A percentile compares a stretch with the other conserved stretches of the same genome.
phyloP scores from a whole-genome alignment of 1,140 invertebrate genomes.

The Drosophila varians region DNA sequence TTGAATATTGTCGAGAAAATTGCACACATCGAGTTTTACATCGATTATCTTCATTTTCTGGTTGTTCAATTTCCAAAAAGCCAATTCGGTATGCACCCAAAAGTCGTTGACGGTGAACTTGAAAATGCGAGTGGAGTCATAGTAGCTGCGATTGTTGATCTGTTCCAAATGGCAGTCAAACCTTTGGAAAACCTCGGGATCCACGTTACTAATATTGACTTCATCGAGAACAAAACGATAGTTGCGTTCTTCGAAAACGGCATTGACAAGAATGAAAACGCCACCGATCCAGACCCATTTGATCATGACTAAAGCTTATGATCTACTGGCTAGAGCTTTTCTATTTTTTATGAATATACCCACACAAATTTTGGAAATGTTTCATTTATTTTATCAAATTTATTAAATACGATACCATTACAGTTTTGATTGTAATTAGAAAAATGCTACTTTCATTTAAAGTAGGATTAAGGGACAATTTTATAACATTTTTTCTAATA shows the following conservation, averaged over 20 bases:
- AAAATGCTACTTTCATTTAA: background rate
- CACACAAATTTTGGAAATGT: background rate
- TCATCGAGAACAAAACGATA: constrained; percentile 48
- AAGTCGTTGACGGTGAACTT: constrained; percentile 15
- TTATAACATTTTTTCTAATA: too few relatives aligned
- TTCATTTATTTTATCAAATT: background rate
- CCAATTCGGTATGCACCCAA: constrained; percentile 11
- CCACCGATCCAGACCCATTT: constrained; percentile 5
- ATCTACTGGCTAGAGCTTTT: background rate
- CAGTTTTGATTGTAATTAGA: background rate
- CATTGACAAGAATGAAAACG: background rate
- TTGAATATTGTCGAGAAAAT: constrained; percentile 23
- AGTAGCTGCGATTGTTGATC: constrained; percentile 43
- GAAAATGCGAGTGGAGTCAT: constrained; percentile 22
- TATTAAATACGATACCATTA: background rate
- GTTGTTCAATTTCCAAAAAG: constrained; percentile 34
- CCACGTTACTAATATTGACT: constrained; percentile 16
- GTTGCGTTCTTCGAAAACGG: constrained; percentile 14
- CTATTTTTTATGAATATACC: background rate
- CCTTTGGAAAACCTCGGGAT: constrained; percentile 29
- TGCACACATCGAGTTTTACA: constrained; percentile 26
- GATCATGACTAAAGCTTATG: constrained; percentile 17
- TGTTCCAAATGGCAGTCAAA: constrained; percentile 23
- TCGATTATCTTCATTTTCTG: constrained; percentile 32
- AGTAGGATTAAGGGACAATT: too few relatives aligned